These are phyloP conservation scores for Drosophila ezoana DNA, from an alignment of 2,888 invertebrate genomes.

Conservation along the genomic window DNA sequence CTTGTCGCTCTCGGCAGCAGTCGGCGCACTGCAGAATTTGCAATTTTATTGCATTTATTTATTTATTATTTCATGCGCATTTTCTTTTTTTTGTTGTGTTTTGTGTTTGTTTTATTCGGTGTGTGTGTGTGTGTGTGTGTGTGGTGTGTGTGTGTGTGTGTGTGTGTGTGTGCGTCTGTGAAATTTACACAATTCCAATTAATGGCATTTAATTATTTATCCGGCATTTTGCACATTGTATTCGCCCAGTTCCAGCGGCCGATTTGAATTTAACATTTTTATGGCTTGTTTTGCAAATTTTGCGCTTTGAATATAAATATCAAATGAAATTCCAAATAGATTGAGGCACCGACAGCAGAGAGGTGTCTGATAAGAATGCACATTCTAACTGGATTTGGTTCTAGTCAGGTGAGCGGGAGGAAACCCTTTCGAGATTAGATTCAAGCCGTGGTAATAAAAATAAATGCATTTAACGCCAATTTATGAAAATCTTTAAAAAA, in stretches of 20 bases:
- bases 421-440: too few relatives aligned
- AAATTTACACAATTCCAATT: conserved; percentile 79
- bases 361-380: conserved; percentile 28
- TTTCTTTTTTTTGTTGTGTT: conserved; percentile 32
- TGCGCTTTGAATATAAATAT: conserved; percentile 55
- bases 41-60: conserved; percentile 77
- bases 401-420: too few relatives aligned
- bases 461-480: background rate
- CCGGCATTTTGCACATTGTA: conserved; percentile 71
- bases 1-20: too few relatives aligned
- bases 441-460: background rate
- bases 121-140: conserved; percentile 11
- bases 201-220: conserved; percentile 79
- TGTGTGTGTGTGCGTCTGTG: conserved; percentile 38
- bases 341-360: background rate
- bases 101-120: conserved; percentile 21
- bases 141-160: conserved; percentile 17
- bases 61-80: conserved; percentile 70
- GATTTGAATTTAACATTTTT: conserved; percentile 76
- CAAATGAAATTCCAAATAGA: conserved; percentile 13
- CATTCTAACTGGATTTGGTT: conserved; percentile 9
- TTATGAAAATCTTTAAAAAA: background rate
- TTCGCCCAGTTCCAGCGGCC: conserved; percentile 41
- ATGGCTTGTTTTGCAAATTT: conserved; percentile 51
- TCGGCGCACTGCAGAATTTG: conserved; percentile 68